phyloP scores from a whole-genome alignment of 2,888 invertebrate species.

The Nebria salina region DNA sequence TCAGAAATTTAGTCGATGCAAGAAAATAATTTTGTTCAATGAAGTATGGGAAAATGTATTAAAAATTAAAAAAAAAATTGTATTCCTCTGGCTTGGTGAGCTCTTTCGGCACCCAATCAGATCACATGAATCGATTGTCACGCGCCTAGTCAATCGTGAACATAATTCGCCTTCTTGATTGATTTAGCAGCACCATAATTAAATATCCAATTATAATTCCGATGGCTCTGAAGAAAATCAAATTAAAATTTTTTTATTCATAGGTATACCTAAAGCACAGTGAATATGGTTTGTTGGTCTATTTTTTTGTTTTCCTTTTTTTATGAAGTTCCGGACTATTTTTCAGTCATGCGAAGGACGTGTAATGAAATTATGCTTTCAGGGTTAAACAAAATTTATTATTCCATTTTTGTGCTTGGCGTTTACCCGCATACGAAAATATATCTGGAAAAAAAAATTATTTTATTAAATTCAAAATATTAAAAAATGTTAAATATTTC shows the following conservation, averaged over 20 bases:
- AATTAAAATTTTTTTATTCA: slow-evolving; percentile 9
- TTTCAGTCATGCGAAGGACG: background rate
- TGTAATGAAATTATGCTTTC: background rate
- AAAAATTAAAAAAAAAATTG: background rate
- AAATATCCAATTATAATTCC: slow-evolving; percentile 15
- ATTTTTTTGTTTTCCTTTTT: background rate
- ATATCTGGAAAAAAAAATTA: too few relatives aligned
- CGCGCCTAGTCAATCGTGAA: slow-evolving; percentile 2
- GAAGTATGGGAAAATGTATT: background rate
- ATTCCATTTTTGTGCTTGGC: background rate
- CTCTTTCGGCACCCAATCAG: slow-evolving; percentile 3
- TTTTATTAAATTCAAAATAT: too few relatives aligned
- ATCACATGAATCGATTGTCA: slow-evolving; percentile 16
- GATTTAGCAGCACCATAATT: slow-evolving; percentile 16
- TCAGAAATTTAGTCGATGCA: too few relatives aligned
- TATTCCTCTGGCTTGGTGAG: background rate
- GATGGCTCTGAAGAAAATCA: slow-evolving; percentile 9
- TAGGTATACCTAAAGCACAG: background rate
- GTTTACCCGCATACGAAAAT: background rate
- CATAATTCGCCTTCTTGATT: slow-evolving; percentile 19
- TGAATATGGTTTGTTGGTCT: background rate
- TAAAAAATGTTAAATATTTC: background rate
- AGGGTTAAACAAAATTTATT: background rate
- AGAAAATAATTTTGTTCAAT: background rate
- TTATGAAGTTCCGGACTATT: background rate